Evolutionary conservation across 1,140 invertebrate species (phyloP).

Genomic region (Homarus americanus): DNA sequence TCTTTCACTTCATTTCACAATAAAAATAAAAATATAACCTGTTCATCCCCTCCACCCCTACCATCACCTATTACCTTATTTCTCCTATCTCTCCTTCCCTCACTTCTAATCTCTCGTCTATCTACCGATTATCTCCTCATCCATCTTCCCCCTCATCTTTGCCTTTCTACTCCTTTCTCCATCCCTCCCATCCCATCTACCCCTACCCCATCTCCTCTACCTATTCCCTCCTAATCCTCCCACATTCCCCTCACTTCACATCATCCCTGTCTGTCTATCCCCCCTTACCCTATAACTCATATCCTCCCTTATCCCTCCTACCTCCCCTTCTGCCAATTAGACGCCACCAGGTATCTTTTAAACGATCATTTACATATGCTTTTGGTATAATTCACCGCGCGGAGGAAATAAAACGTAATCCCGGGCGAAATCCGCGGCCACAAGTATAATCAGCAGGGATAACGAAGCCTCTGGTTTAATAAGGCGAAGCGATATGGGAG

Average conservation of each 20-base stretch:
- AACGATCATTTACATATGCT: conserved; percentile 40
- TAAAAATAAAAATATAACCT: too few relatives aligned
- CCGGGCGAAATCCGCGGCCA: not conserved
- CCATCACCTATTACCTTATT: too few relatives aligned
- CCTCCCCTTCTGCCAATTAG: conserved; percentile 19
- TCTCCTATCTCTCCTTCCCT: not conserved
- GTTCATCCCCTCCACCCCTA: too few relatives aligned
- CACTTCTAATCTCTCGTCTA: not conserved
- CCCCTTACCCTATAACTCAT: not conserved
- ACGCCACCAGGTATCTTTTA: conserved; percentile 21
- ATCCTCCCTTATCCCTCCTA: not conserved
- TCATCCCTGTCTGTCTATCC: not conserved
- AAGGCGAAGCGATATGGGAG: not conserved
- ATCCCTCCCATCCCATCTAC: not conserved
- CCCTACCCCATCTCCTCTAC: not conserved
- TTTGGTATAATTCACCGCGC: not conserved
- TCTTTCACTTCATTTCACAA: too few relatives aligned
- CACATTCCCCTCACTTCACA: not conserved
- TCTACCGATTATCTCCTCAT: too few relatives aligned
- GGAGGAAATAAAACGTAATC: not conserved
- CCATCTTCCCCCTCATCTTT: conserved; percentile 17
- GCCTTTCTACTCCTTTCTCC: conserved; percentile 20
- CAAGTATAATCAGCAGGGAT: not conserved
- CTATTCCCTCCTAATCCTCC: not conserved
- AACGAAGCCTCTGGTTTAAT: not conserved